Evolutionary conservation across 2,888 invertebrate genomes (phyloP).

Genomic region (Mythimna pallens): DNA sequence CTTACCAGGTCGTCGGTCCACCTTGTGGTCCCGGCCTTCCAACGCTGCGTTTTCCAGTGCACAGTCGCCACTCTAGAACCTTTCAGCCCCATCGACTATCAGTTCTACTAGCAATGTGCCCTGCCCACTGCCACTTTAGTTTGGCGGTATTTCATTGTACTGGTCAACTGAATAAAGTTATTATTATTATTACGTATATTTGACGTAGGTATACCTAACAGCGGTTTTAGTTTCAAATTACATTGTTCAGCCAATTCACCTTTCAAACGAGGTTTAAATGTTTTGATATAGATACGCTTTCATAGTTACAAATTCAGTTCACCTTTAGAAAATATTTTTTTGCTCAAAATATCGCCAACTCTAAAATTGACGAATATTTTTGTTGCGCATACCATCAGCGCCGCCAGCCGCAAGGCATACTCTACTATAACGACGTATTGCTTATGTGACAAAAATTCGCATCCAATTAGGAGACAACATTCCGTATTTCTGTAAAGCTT

Average conservation of each 20-base stretch:
- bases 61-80: too few species aligned
- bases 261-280: background rate
- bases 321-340: constrained; percentile 18
- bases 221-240: constrained; percentile 1
- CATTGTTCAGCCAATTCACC: background rate
- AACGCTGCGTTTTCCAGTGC: too few species aligned
- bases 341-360: constrained; percentile 15
- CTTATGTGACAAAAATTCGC: constrained; percentile 34
- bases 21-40: too few species aligned
- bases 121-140: too few species aligned
- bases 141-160: too few species aligned
- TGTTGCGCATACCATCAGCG: constrained; percentile 21
- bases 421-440: constrained; percentile 24
- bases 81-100: too few species aligned
- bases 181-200: too few species aligned
- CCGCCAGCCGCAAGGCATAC: constrained; percentile 24
- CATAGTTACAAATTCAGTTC: constrained; percentile 14
- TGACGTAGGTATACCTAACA: too few species aligned
- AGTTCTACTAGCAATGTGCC: too few species aligned
- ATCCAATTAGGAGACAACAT: constrained; percentile 57
- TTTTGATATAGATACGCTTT: constrained; percentile 22
- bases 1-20: too few species aligned
- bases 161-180: too few species aligned
- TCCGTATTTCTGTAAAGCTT: constrained; percentile 48
- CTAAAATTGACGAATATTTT: constrained; percentile 16